These are phyloP conservation scores for Rallus crepitans DNA, from an alignment of 2,797 vertebrate genomes.

Conservation along the genomic window DNA sequence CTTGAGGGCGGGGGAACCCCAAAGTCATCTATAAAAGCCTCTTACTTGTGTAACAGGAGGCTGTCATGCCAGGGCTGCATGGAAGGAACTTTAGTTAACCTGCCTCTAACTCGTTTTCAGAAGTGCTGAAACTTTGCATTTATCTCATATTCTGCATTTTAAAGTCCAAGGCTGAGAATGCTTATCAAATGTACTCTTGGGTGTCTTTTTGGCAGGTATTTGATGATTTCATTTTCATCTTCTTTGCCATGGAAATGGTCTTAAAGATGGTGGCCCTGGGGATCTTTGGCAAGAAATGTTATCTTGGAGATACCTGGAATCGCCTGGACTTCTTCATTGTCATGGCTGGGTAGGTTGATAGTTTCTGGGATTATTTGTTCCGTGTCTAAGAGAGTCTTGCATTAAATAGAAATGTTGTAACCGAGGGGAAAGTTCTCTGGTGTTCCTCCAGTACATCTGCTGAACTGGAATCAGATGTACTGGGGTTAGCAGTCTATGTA, in stretches of 20 bases:
- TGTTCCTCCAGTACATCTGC: not conserved
- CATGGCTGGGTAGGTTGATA: constrained; percentile 90
- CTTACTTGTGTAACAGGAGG: not conserved
- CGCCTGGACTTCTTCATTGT: constrained; percentile 98
- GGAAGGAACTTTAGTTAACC: not conserved
- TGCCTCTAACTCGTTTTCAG: not conserved
- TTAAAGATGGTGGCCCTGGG: constrained; percentile 97
- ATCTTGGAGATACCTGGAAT: constrained; percentile 99
- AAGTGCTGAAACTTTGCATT: not conserved
- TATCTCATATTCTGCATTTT: not conserved
- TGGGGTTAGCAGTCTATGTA: not conserved
- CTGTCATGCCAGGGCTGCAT: not conserved
- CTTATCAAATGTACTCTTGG: not conserved
- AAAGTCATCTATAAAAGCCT: not conserved
- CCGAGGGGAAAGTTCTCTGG: not conserved
- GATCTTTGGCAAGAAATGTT: constrained; percentile 95
- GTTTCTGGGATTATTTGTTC: not conserved
- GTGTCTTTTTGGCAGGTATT: constrained; percentile 85
- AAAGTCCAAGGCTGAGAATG: not conserved
- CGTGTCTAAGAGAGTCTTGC: not conserved
- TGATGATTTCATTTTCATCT: constrained; percentile 97
- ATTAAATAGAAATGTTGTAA: not conserved
- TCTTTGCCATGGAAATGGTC: constrained; percentile 98
- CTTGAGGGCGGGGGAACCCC: not conserved
- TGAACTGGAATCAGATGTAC: not conserved